These are phyloP conservation scores for Enteromius argenteus DNA, from an alignment of 2,797 vertebrate species.

Conservation along the genomic window DNA sequence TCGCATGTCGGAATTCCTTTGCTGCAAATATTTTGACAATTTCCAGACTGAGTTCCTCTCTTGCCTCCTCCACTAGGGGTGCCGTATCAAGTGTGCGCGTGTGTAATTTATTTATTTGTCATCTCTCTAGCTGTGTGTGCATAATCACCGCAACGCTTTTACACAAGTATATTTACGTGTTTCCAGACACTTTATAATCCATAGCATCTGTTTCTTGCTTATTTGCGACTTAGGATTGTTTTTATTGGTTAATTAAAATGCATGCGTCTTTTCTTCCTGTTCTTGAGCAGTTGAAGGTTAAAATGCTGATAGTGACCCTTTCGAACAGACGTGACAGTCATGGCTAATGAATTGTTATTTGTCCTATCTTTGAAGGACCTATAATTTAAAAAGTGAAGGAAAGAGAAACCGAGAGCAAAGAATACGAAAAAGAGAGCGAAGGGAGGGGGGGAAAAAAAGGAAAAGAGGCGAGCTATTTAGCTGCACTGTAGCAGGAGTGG, in stretches of 20 bases:
- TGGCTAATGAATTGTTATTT: slow-evolving; percentile 73
- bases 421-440: slow-evolving; percentile 8
- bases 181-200: slow-evolving; percentile 42
- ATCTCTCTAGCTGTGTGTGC: slow-evolving; percentile 22
- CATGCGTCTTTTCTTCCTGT: slow-evolving; percentile 56
- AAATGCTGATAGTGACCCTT: slow-evolving; percentile 74
- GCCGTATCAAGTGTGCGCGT: background rate
- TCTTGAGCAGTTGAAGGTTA: slow-evolving; percentile 71
- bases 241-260: slow-evolving; percentile 77
- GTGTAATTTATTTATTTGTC: slow-evolving; percentile 31
- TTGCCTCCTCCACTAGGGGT: slow-evolving; percentile 19
- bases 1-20: slow-evolving; percentile 75
- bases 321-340: slow-evolving; percentile 67
- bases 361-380: slow-evolving; percentile 69
- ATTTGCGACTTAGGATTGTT: slow-evolving; percentile 63
- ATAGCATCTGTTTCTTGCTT: slow-evolving; percentile 54
- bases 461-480: slow-evolving; percentile 60
- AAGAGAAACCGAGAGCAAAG: slow-evolving; percentile 43
- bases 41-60: slow-evolving; percentile 60
- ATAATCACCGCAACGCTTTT: slow-evolving; percentile 23
- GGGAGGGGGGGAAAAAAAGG: slow-evolving; percentile 20
- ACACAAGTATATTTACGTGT: slow-evolving; percentile 40
- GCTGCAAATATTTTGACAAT: slow-evolving; percentile 79
- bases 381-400: slow-evolving; percentile 66
- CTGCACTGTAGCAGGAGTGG: slow-evolving; percentile 64